Base-by-base conservation (phyloP, 1,140 invertebrate species). In the Drosophila truncata region DNA sequence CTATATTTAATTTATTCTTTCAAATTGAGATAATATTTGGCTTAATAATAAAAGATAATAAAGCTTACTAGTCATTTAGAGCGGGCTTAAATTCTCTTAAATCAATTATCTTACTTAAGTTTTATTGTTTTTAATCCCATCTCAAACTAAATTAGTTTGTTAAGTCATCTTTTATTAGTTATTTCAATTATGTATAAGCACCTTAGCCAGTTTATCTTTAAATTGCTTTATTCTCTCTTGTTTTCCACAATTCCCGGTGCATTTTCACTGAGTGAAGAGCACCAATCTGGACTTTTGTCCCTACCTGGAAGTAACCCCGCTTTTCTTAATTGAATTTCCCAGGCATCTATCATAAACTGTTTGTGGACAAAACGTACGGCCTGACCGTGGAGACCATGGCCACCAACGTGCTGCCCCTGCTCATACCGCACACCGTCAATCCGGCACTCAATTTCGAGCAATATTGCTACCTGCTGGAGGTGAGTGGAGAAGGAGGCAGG, bases 311-410 rank as follows among this genome's bases (percentile, higher is more conserved):
- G 29, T 29, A 52, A 59, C 44, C 27, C 16, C 39, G 16, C 39
- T 35, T 55, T 16, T 66, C 33, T 50, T 77, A 23, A 54, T 59
- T 78, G 42, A 44, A 57, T 52, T 71, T 64, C 46, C 20, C 80
- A 99, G 98, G 96, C 93, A 98, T 99, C 92, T 99, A 99, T 94
- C 96, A 97, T 84, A 94, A 97, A 80, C 96, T 99, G 96, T 94
- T 99, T 70, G 95, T 95, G 85, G 98, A 99, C 92, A 98, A 98
- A 92, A 97, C 96, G 87, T 99, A 98, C 93, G 98, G 97, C 14
- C 93, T 99, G 44, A 97, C 96, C 2, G 96, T 98, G 13, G 98
- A 97, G 92, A 94, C 98, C 77, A 97, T 99, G 95, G 98, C 98
- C 1, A 98, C 97, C 1, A 96, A 97, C 90, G 97, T 99, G 35